Evolutionary conservation across 2,888 invertebrate genomes (phyloP), one percentile per base, ranked within the genome.

Genomic region (Cistogaster globosa): DNA sequence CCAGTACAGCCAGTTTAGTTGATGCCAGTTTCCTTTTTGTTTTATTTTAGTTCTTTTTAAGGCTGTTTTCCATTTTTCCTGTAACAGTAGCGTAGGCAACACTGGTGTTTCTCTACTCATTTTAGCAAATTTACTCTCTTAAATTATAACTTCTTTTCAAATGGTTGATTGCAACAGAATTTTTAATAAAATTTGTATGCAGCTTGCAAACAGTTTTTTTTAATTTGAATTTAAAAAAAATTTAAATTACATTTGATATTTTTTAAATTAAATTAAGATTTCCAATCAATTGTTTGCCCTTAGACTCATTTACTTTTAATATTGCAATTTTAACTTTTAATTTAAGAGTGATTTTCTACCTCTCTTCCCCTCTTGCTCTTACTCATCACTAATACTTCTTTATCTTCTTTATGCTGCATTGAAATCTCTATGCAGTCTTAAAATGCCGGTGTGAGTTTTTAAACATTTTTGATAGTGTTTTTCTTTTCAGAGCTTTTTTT

Each of bases 361-460:
- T 42, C 12, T 42, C 42, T 42, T 12, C 3, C 42, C 7, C 42
- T 12, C 42, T 12, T 1, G 42, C 42, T 42, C 11, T 42, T 42
- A 12, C 12, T 12, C 1, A 11, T 42, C 42, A 2, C 16, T n/a
- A n/a, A 0, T 14, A 6, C 45, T 2, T 26, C 26, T 26, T 48
- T n/a, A n/a, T n/a, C 16, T 48, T 32, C 45, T 4, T 16, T 4
- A 48, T 14, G n/a, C n/a, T 4, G 18, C 51, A 18, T 16, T 16
- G 32, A 18, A 51, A 32, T 18, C 18, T 51, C 18, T 67, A 14
- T 67, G 51, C 67, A 67, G n/a, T 36, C 18, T 26, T 20, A 55
- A 68, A 60, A 76, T 32, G 65, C 75, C 75, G 65, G 65, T 57
- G 32, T 76, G 65, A 45, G 57, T 45, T 65, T 45, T 57, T 32